Percentiles rank a stretch among this genome's conserved stretches.
These are phyloP conservation scores for Aegotheles bennettii DNA, from an alignment of 2,113 vertebrate species.

Conservation along the genomic window DNA sequence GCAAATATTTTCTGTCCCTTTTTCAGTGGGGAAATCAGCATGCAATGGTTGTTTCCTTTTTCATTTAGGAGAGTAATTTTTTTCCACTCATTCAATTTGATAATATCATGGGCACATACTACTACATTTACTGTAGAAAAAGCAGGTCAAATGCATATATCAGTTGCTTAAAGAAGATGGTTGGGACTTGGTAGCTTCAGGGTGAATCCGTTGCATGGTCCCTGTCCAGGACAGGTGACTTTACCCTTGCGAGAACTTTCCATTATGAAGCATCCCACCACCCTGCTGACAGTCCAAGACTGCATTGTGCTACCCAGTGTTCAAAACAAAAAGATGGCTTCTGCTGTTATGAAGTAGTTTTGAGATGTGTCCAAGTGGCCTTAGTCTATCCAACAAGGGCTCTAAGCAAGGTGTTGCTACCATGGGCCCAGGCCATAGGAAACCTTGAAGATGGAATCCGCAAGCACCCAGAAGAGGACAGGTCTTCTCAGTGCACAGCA, in stretches of 20 bases:
- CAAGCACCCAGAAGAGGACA: not conserved
- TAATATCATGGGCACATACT: not conserved
- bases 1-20: not conserved
- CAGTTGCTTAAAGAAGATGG: not conserved
- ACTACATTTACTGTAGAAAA: not conserved
- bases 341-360: not conserved
- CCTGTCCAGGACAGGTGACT: not conserved
- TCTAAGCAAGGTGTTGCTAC: not conserved
- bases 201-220: not conserved
- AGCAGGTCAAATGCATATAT: not conserved
- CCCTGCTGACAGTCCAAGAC: not conserved
- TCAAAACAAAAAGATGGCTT: not conserved
- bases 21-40: not conserved
- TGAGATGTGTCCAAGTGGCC: not conserved
- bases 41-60: not conserved
- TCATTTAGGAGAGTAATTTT: not conserved
- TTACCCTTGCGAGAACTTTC: not conserved
- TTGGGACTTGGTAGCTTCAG: not conserved
- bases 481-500: not conserved
- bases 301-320: not conserved
- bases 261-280: not conserved
- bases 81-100: not conserved
- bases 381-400: not conserved
- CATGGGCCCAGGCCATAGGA: not conserved
- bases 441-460: not conserved